phyloP scores from a whole-genome alignment of 2,113 vertebrate species.

The Ptilorrhoa leucosticta region DNA sequence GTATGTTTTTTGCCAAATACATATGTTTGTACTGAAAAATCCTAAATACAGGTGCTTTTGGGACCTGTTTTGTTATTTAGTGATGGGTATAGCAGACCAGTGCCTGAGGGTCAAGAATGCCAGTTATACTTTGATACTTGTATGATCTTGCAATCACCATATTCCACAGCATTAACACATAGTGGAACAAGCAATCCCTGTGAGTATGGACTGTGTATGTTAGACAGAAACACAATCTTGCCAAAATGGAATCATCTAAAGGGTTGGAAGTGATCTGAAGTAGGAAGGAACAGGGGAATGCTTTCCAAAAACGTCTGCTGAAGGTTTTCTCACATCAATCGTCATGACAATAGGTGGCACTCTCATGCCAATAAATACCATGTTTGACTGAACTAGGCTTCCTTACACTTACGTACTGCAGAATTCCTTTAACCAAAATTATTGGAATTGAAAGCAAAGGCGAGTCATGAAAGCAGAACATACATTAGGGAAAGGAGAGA shows the following conservation, averaged over 20 bases:
- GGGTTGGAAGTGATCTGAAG: background rate
- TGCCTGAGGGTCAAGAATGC: background rate
- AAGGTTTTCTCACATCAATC: background rate
- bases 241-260: background rate
- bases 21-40: background rate
- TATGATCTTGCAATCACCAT: background rate
- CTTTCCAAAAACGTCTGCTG: background rate
- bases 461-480: background rate
- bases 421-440: background rate
- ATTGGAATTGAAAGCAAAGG: background rate
- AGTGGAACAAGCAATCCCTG: background rate
- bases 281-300: background rate
- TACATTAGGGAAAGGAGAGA: background rate
- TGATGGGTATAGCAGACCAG: background rate
- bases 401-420: background rate
- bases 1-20: background rate
- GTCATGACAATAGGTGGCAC: constrained; percentile 42
- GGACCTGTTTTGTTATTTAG: background rate
- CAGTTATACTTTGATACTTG: background rate
- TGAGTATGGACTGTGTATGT: background rate
- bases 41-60: background rate
- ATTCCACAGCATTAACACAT: background rate
- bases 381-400: background rate
- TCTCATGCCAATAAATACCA: constrained; percentile 39
- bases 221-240: background rate